These are phyloP conservation scores for Tenodera sinensis DNA, from an alignment of 2,888 invertebrate genomes.

Conservation along the genomic window DNA sequence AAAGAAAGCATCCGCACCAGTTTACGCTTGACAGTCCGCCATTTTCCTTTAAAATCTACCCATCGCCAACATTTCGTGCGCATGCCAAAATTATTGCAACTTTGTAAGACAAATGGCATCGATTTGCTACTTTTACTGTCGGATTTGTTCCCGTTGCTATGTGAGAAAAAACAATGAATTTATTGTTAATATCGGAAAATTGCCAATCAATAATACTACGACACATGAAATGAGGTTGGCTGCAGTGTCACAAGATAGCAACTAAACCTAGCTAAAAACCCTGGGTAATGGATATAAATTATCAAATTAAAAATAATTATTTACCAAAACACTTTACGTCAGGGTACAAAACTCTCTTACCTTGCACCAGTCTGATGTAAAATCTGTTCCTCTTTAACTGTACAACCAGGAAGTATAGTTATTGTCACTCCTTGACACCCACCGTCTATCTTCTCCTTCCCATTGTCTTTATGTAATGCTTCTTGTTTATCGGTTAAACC, in stretches of 20 bases:
- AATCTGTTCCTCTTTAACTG: slow-evolving; percentile 13
- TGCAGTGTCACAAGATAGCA: neutral
- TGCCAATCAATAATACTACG: neutral
- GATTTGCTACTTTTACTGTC: neutral
- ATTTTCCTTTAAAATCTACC: neutral
- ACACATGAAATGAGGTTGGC: neutral
- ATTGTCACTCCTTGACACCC: neutral
- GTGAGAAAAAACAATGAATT: neutral
- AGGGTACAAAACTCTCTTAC: neutral
- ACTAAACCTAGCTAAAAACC: neutral
- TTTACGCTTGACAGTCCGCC: slow-evolving; percentile 1
- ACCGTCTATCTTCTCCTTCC: neutral
- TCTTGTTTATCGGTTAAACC: neutral
- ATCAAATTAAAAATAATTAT: neutral
- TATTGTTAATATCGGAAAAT: neutral
- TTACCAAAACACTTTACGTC: neutral
- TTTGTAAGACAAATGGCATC: neutral
- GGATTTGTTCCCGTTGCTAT: neutral
- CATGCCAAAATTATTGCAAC: neutral
- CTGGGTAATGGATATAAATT: neutral
- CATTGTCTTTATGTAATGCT: neutral
- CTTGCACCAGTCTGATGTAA: neutral
- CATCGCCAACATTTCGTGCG: neutral
- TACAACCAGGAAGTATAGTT: neutral
- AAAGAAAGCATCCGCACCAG: neutral